A percentile compares a stretch with the other conserved stretches of the same genome.
Evolutionary conservation across 2,888 invertebrate species (phyloP).

Genomic region (Mythimna vitellina): DNA sequence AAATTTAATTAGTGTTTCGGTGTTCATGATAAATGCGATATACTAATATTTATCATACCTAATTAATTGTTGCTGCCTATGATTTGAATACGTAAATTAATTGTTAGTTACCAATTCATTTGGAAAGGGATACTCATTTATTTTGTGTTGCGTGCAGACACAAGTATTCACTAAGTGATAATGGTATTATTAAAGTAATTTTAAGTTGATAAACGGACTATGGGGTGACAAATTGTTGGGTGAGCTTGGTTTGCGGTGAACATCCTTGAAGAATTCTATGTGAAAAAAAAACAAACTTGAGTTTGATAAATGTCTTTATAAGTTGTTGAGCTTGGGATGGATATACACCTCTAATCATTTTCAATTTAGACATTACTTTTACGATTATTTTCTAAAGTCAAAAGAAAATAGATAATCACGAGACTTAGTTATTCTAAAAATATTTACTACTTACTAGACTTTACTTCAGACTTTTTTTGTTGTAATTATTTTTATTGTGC

Average conservation of each 20-base stretch:
- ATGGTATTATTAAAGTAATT: constrained; percentile 6
- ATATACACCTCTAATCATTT: too few species aligned
- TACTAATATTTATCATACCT: constrained; percentile 44
- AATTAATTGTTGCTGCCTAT: constrained; percentile 47
- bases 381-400: too few species aligned
- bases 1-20: constrained; percentile 32
- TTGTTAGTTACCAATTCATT: constrained; percentile 45
- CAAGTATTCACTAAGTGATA: constrained; percentile 27
- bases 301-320: background rate
- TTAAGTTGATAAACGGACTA: background rate
- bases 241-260: background rate
- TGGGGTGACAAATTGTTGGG: constrained; percentile 3
- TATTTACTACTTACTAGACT: too few species aligned
- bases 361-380: too few species aligned
- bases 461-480: too few species aligned
- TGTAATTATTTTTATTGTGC: too few species aligned
- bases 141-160: constrained; percentile 46
- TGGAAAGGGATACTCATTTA: constrained; percentile 36
- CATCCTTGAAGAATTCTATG: too few species aligned
- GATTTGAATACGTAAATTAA: constrained; percentile 46
- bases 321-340: constrained; percentile 4
- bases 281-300: too few species aligned
- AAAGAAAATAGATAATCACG: too few species aligned
- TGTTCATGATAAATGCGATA: constrained; percentile 26
- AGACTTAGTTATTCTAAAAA: too few species aligned